phyloP scores from a whole-genome alignment of 1,140 invertebrate species.

The Aphelinus certus region DNA sequence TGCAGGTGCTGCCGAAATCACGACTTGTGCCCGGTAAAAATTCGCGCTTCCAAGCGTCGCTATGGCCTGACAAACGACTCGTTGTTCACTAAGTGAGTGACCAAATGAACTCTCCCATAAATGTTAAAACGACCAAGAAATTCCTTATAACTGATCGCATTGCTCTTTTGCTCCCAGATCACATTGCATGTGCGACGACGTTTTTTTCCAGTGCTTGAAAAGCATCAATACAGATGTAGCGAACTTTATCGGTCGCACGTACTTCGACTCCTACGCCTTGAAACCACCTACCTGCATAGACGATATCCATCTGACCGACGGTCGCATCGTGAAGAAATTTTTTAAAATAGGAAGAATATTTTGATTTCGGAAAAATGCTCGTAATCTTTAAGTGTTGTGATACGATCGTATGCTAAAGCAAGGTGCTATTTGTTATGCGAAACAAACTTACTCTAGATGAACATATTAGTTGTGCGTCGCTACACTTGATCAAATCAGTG shows the following conservation, averaged over 20 bases:
- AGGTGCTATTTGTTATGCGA: conserved; percentile 25
- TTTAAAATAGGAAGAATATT: conserved; percentile 45
- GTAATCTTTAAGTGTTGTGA: conserved; percentile 23
- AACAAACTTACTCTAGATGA: conserved; percentile 13
- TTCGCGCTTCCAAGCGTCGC: conserved; percentile 76
- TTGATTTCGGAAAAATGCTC: conserved; percentile 37
- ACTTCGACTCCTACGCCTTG: conserved; percentile 76
- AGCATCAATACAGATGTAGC: conserved; percentile 74
- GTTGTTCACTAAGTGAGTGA: conserved; percentile 81
- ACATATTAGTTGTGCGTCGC: background rate
- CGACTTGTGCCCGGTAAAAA: conserved; percentile 81
- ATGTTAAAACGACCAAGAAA: too few relatives aligned
- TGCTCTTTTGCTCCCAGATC: conserved; percentile 65
- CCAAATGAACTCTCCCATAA: too few relatives aligned
- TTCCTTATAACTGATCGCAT: background rate
- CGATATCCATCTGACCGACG: conserved; percentile 57
- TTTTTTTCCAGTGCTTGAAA: conserved; percentile 85
- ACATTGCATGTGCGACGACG: conserved; percentile 87
- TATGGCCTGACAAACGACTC: conserved; percentile 87
- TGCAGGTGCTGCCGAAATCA: conserved; percentile 81
- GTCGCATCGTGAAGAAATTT: conserved; percentile 41
- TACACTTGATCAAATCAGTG: conserved; percentile 30
- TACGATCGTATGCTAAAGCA: background rate
- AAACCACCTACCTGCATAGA: conserved; percentile 83
- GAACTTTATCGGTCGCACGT: conserved; percentile 82